Base-by-base conservation (phyloP, 2,888 invertebrate genomes). In the Emmelina monodactyla region DNA sequence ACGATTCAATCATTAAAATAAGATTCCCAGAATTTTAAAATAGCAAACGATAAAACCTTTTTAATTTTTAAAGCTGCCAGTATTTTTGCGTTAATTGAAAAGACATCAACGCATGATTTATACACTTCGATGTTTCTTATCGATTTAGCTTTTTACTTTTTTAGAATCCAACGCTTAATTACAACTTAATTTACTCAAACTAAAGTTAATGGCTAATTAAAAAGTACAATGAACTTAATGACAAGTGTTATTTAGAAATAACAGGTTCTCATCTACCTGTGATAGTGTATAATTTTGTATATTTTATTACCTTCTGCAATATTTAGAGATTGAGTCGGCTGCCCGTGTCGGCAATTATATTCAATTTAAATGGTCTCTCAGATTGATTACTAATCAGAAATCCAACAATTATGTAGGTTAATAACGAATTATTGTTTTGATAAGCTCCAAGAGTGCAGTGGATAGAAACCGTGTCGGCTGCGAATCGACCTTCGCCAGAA, bases 51-150 rank as follows among this genome's bases (percentile, higher is more conserved):
- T n/a, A n/a, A n/a, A n/a, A n/a, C n/a, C 11, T 12, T 10, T 11
- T 12, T 28, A 28, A 28, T 11, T 12, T 13, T n/a, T 28, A 11
- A 25, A 25, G 5, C 25, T 25, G 25, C n/a, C 25, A 25, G n/a
- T n/a, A 11, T 25, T 25, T 25, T 25, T 10, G 3, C n/a, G 10
- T 25, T 25, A 11, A 31, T 31, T 25, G 16, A 66, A 72, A 75
- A 75, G 75, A 75, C 66, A 62, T 75, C 70, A 75, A 75, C 75
- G 75, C 70, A 68, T 58, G 52, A n/a, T n/a, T n/a, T n/a, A n/a
- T n/a, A n/a, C n/a, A n/a, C n/a, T n/a, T n/a, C n/a, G n/a, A n/a
- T n/a, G n/a, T n/a, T n/a, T n/a, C n/a, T n/a, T n/a, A n/a, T n/a
- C n/a, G n/a, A n/a, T n/a, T n/a, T n/a, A n/a, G n/a, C n/a, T n/a